Conservation (phyloP, 92 coral and sea anemone genomes). For the Palythoa grandis region DNA sequence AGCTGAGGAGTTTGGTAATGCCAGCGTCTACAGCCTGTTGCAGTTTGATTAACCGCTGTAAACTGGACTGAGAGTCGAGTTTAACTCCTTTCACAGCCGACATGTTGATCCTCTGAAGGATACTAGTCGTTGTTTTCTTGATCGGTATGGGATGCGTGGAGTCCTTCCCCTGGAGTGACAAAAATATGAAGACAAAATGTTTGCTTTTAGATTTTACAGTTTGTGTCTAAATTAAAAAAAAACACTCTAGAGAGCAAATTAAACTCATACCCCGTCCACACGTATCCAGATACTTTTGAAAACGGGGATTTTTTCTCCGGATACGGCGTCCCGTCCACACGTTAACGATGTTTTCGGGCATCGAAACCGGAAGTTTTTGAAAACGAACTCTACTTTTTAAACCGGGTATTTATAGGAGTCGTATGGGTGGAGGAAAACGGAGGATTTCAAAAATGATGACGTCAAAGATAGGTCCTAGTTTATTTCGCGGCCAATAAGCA, state of each 20-base stretch:
- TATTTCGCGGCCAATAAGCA: no score
- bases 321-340: no score
- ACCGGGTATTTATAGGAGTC: no score
- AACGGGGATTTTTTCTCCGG: no score
- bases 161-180: slow-evolving; percentile 18
- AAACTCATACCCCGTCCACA: background rate
- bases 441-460: no score
- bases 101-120: slow-evolving; percentile 93
- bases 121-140: slow-evolving; percentile 73
- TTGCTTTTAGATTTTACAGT: background rate
- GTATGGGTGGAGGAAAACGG: no score
- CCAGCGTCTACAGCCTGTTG: slow-evolving; percentile 95
- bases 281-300: no score
- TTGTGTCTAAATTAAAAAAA: no score
- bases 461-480: no score
- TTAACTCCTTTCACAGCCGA: slow-evolving; percentile 86
- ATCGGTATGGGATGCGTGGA: slow-evolving; percentile 35
- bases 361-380: no score
- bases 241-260: background rate
- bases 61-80: slow-evolving; percentile 69
- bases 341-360: no score
- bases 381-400: no score
- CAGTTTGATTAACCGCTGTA: slow-evolving; percentile 82
- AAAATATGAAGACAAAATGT: background rate
- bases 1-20: slow-evolving; percentile 82